phyloP scores from a whole-genome alignment of 2,113 vertebrate species.

The Neofelis nebulosa region DNA sequence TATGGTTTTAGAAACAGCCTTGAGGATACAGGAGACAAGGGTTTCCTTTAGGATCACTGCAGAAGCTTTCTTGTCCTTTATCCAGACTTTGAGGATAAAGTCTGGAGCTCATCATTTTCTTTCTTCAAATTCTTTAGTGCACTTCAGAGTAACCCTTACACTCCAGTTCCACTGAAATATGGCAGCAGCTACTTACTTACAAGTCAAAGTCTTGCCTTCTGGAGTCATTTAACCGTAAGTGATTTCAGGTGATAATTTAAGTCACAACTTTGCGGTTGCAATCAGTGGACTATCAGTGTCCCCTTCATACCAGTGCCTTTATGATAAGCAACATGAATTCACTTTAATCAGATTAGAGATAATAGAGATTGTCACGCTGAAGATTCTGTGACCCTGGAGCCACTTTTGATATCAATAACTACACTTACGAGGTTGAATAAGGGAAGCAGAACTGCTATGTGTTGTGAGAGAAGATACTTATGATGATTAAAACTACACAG shows the following conservation, averaged over 20 bases:
- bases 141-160: background rate
- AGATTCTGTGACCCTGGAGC: background rate
- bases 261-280: background rate
- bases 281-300: background rate
- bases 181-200: background rate
- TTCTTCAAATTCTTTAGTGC: background rate
- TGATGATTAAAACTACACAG: background rate
- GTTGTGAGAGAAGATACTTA: background rate
- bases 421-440: background rate
- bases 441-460: background rate
- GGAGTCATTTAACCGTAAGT: background rate
- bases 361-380: background rate
- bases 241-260: background rate
- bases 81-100: background rate
- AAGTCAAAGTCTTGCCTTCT: background rate
- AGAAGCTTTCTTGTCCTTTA: background rate
- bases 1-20: background rate
- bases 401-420: background rate
- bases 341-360: background rate
- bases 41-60: background rate
- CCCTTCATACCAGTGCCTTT: background rate
- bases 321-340: background rate
- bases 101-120: background rate
- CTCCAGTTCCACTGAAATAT: background rate
- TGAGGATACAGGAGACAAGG: background rate